Evolutionary conservation across 2,888 invertebrate species (phyloP).

Genomic region (Nomada goodeniana): DNA sequence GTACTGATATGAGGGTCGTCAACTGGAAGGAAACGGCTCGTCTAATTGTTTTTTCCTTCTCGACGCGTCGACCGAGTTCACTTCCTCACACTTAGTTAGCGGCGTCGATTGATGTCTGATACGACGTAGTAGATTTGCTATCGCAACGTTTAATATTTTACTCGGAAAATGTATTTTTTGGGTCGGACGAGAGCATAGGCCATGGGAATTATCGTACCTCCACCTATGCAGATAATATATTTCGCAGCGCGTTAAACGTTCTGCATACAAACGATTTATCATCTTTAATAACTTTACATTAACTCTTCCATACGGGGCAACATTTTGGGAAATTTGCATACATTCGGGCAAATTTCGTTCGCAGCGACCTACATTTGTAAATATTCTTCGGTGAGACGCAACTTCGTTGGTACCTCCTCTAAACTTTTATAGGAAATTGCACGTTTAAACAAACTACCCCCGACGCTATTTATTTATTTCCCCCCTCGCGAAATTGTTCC

Average conservation of each 20-base stretch:
- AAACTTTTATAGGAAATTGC: background rate
- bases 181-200: too few relatives aligned
- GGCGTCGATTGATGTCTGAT: too few relatives aligned
- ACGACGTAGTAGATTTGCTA: too few relatives aligned
- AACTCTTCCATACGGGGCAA: background rate
- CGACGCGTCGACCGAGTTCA: too few relatives aligned
- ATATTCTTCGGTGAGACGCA: background rate
- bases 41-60: too few relatives aligned
- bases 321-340: conserved; percentile 7
- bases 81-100: too few relatives aligned
- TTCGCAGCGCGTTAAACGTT: background rate
- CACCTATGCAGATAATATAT: too few relatives aligned
- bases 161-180: too few relatives aligned
- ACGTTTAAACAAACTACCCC: conserved; percentile 6
- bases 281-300: background rate
- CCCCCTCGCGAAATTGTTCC: background rate
- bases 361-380: background rate
- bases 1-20: too few relatives aligned
- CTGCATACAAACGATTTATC: background rate
- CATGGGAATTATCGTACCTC: too few relatives aligned
- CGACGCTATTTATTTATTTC: background rate
- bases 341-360: background rate
- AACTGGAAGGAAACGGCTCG: too few relatives aligned
- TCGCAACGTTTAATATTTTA: too few relatives aligned
- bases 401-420: background rate